phyloP scores from a whole-genome alignment of 2,797 vertebrate species.

The Brotula barbata region DNA sequence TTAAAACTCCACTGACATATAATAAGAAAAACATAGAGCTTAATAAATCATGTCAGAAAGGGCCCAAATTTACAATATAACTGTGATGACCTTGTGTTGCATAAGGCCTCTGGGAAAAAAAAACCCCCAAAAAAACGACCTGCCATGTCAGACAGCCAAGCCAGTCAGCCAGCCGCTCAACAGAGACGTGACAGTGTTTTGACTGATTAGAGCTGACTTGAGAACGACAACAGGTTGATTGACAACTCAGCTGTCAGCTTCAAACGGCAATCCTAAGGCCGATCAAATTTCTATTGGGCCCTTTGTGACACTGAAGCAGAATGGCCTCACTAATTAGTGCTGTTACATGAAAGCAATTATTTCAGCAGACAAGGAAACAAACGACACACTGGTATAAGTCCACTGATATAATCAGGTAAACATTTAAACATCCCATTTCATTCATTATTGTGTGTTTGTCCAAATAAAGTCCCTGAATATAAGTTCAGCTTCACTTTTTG shows the following conservation, averaged over 20 bases:
- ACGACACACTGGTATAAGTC: too few species aligned
- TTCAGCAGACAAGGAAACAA: too few species aligned
- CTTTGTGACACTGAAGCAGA: conserved; percentile 11
- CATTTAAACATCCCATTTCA: too few species aligned
- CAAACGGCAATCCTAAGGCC: conserved; percentile 15
- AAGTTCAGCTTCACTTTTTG: too few species aligned
- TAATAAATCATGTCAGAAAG: conserved; percentile 31
- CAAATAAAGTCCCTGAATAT: too few species aligned
- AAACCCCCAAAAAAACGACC: too few species aligned
- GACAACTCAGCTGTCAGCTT: conserved; percentile 28
- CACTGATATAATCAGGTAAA: too few species aligned
- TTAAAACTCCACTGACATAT: neutral
- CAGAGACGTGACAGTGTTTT: conserved; percentile 22
- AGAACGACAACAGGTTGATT: conserved; percentile 3
- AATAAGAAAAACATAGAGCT: neutral
- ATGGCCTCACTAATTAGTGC: conserved; percentile 22
- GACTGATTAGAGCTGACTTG: conserved; percentile 18
- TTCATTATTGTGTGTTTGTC: too few species aligned
- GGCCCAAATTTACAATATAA: too few species aligned
- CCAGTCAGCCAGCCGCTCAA: neutral
- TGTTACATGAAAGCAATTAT: conserved; percentile 3
- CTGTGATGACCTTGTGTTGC: too few species aligned
- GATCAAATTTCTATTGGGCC: conserved; percentile 37
- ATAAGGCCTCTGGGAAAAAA: too few species aligned
- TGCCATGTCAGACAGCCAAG: conserved; percentile 13